Base-by-base conservation (phyloP, 1,140 invertebrate species). In the Cyclina sinensis region DNA sequence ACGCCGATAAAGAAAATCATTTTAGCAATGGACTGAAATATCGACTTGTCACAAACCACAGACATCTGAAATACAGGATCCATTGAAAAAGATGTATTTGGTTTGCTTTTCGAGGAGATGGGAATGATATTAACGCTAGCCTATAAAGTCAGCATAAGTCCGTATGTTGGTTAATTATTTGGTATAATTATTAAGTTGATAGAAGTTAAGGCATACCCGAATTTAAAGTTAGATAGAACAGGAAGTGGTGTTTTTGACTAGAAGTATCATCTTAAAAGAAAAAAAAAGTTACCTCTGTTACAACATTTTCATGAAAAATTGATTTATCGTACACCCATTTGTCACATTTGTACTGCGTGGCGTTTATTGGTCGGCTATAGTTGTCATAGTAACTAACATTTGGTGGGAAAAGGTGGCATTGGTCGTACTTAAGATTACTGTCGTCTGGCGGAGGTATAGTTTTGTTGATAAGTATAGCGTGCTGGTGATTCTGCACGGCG, bases 1-100 rank as follows among this genome's bases (percentile, higher is more conserved):
- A 97, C 97, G 89, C 98, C 98, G 88, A 97, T 94, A 97, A 98
- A 98, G 93, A 97, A 98, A 59, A 97, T 91, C 3, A 97, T 96
- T 94, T 98, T 97, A 21, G 97, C 96, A 27, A 96, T 96, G 9
- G 97, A 97, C 88, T 96, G 95, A 70, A 97, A 90, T 95, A 97
- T 97, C 16, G 96, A 95, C 59, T 95, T 96, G 30, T 97, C 96
- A 94, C 98, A 98, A 18, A 98, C 97, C 91, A 74, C 57, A 0
- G 76, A 57, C 27, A 48, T 57, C 76, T 54, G n/a, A 59, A 54
- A 57, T 57, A 79, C 14, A 62, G 3, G 3, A n/a, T 43, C 43
- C 43, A 43, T n/a, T n/a, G n/a, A n/a, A n/a, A n/a, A n/a, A n/a
- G n/a, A n/a, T n/a, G n/a, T n/a, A n/a, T n/a, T n/a, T n/a, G n/a